phyloP scores from a whole-genome alignment of 2,797 vertebrate species.

The Neosilurus hyrtlii region DNA sequence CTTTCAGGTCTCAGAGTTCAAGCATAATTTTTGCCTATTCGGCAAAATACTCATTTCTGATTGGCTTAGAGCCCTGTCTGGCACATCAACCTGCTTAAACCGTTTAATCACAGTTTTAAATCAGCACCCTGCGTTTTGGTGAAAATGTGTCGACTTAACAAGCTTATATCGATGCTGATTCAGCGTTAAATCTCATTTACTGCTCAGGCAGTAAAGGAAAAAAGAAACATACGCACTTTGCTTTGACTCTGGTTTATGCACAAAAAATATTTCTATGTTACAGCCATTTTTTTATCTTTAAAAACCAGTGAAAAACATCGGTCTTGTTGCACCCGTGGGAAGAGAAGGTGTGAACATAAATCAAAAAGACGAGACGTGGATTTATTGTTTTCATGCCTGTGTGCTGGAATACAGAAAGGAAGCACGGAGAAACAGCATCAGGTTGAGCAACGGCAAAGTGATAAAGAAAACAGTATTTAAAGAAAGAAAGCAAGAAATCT shows the following conservation, averaged over 20 bases:
- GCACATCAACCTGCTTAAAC: not conserved
- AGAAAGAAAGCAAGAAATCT: not conserved
- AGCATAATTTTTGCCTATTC: not conserved
- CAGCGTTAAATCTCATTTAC: not conserved
- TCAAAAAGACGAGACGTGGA: conserved; percentile 10
- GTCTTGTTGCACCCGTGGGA: not conserved
- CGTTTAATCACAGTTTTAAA: not conserved
- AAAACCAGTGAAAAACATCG: not conserved
- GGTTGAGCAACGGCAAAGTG: not conserved
- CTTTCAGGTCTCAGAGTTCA: not conserved
- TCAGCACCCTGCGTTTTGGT: not conserved
- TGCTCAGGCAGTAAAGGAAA: not conserved
- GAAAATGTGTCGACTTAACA: not conserved
- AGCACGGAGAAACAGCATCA: not conserved
- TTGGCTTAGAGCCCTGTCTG: not conserved
- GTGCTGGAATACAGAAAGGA: not conserved
- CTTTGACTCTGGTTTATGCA: not conserved
- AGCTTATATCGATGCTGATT: not conserved
- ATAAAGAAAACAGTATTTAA: not conserved
- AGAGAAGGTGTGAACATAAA: not conserved
- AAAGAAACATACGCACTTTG: not conserved
- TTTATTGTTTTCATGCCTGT: conserved; percentile 2
- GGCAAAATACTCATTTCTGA: not conserved
- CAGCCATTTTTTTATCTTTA: not conserved
- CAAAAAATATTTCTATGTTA: not conserved